Evolutionary conservation across 1,140 invertebrate genomes (phyloP).

Genomic region (Aphaenogaster floridana): DNA sequence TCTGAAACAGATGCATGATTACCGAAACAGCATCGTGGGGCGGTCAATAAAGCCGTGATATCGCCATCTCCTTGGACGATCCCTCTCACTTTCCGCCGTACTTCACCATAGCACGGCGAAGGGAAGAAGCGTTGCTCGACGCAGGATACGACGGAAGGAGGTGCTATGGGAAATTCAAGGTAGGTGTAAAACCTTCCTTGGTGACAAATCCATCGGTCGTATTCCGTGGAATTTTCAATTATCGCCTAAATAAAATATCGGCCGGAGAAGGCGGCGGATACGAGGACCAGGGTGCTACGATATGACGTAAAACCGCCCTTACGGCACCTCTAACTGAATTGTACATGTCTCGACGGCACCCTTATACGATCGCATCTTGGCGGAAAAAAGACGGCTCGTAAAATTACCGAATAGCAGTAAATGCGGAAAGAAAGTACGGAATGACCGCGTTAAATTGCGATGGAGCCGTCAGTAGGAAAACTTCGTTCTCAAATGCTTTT

Average conservation of each 20-base stretch:
- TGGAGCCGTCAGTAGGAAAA: slow-evolving; percentile 32
- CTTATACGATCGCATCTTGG: slow-evolving; percentile 63
- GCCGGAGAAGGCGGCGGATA: slow-evolving; percentile 52
- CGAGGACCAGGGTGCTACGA: slow-evolving; percentile 56
- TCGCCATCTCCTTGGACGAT: slow-evolving; percentile 61
- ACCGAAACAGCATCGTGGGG: slow-evolving; percentile 60
- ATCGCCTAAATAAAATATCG: slow-evolving; percentile 82
- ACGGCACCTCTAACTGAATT: slow-evolving; percentile 77
- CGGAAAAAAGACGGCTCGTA: slow-evolving; percentile 62
- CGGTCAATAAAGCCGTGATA: slow-evolving; percentile 73
- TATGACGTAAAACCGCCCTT: slow-evolving; percentile 79
- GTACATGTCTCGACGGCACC: slow-evolving; percentile 71
- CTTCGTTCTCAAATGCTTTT: slow-evolving; percentile 22
- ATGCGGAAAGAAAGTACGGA: slow-evolving; percentile 63
- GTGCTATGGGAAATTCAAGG: slow-evolving; percentile 76
- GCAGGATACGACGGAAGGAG: neutral
- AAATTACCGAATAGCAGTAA: slow-evolving; percentile 75
- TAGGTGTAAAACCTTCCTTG: slow-evolving; percentile 80
- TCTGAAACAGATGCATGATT: slow-evolving; percentile 45
- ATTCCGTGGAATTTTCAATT: slow-evolving; percentile 83
- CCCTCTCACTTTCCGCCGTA: slow-evolving; percentile 50
- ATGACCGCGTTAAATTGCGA: slow-evolving; percentile 64
- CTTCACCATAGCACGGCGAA: slow-evolving; percentile 18
- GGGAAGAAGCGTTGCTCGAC: slow-evolving; percentile 23
- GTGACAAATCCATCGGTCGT: slow-evolving; percentile 83